A percentile compares a stretch with the other conserved stretches of the same genome.
phyloP scores from a whole-genome alignment of 2,888 invertebrate genomes.

The Eilema griseolum region DNA sequence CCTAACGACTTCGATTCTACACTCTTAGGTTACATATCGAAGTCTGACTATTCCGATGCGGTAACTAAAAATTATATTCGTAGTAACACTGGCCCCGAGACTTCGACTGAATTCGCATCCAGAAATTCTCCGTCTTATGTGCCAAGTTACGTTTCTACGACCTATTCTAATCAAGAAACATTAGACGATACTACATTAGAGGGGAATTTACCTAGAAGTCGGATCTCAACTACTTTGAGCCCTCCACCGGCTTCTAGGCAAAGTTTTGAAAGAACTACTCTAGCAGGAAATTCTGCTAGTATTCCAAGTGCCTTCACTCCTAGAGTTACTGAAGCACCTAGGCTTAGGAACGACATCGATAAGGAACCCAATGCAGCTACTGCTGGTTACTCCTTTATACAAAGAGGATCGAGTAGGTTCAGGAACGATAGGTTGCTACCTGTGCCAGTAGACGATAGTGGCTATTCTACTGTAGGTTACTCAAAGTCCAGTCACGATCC shows the following conservation, averaged over 20 bases:
- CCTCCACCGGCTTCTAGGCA: slow-evolving; percentile 30
- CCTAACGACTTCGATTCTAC: slow-evolving; percentile 36
- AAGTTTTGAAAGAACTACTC: slow-evolving; percentile 33
- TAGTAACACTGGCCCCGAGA: slow-evolving; percentile 37
- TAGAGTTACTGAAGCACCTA: slow-evolving; percentile 38
- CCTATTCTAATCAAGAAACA: slow-evolving; percentile 38
- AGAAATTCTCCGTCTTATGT: slow-evolving; percentile 40
- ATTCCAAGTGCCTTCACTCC: slow-evolving; percentile 27
- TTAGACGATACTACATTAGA: slow-evolving; percentile 37
- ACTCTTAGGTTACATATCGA: slow-evolving; percentile 38
- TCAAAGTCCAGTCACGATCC: slow-evolving; percentile 71
- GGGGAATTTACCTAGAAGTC: slow-evolving; percentile 26
- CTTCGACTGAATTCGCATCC: slow-evolving; percentile 41
- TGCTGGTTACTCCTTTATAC: slow-evolving; percentile 36
- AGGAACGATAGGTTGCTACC: slow-evolving; percentile 59
- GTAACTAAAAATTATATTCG: slow-evolving; percentile 30
- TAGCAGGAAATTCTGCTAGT: slow-evolving; percentile 37
- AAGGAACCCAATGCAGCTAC: slow-evolving; percentile 22
- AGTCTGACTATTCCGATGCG: slow-evolving; percentile 37
- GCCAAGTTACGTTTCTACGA: slow-evolving; percentile 38
- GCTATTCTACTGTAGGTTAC: slow-evolving; percentile 68
- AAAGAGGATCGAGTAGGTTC: slow-evolving; percentile 37
- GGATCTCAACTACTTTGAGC: slow-evolving; percentile 39
- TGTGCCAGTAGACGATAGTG: slow-evolving; percentile 67
- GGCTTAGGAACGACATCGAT: slow-evolving; percentile 23